Evolutionary conservation across 2,113 vertebrate species (phyloP), one percentile per base, ranked within the genome.

Genomic region (Todiramphus chloris): DNA sequence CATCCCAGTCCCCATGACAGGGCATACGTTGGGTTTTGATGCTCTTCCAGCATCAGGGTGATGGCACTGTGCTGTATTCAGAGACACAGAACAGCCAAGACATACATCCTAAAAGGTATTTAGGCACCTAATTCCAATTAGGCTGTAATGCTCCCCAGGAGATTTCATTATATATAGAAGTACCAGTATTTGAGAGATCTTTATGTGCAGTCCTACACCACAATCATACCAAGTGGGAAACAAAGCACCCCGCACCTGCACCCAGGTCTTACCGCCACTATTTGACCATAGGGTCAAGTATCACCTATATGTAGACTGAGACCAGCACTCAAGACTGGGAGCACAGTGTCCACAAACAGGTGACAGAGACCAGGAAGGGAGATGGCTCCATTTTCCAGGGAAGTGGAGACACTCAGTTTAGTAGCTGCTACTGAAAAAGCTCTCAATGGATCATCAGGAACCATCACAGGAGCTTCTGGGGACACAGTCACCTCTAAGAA

Each of bases 341-440:
- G 13, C 30, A n/a, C 4, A 0, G 25, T 35, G 67, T 24, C n/a
- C 43, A 39, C 41, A 16, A 5, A 37, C 0, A 0, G 0, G 0
- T n/a, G 62, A 28, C 5, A 3, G 72, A n/a, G 25, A 51, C 56
- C 78, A 33, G 83, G 41, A 30, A 70, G 12, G 53, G n/a, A 55
- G 59, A 44, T 21, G 35, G 51, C 41, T 62, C 51, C 53, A 33
- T 63, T 48, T 53, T 2, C 33, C 48, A n/a, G 27, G 51, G 9
- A 86, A 73, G 14, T 14, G 28, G 16, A 78, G 37, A 44, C 31
- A 58, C 13, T 17, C 44, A 41, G 28, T 39, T 56, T 3, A 53
- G 67, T 6, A 63, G 18, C 63, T 67, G 73, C 44, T 67, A 48
- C 56, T 55, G n/a, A 59, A 21, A 19, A 55, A 76, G 44, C 23